Evolutionary conservation across 2,797 vertebrate genomes (phyloP).

Genomic region (Eurystomus glaucurus): DNA sequence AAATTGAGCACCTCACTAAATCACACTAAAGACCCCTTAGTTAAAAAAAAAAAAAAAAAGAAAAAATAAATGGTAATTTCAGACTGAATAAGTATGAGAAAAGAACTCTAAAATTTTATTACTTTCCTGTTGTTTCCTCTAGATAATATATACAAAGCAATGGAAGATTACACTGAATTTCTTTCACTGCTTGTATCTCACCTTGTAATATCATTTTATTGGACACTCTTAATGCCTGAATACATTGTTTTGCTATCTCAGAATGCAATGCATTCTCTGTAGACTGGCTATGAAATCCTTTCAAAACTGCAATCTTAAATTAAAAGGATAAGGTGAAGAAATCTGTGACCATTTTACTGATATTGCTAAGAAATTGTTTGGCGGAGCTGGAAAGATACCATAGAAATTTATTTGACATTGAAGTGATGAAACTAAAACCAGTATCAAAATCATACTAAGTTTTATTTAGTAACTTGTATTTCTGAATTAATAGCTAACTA

Average conservation of each 20-base stretch:
- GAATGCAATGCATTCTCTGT: neutral
- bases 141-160: conserved; percentile 9
- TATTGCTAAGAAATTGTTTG: neutral
- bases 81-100: neutral
- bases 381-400: neutral
- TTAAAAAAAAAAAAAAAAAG: too few species aligned
- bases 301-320: neutral
- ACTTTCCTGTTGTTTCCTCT: neutral
- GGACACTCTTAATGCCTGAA: neutral
- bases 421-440: neutral
- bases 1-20: neutral
- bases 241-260: neutral
- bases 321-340: neutral
- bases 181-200: neutral
- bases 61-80: neutral
- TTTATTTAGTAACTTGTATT: neutral
- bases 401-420: neutral
- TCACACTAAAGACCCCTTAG: neutral
- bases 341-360: neutral
- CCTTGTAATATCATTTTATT: neutral
- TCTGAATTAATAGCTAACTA: neutral
- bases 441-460: neutral
- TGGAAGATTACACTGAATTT: neutral
- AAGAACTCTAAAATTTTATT: neutral
- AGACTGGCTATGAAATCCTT: neutral